Base-by-base conservation (phyloP, 2,797 vertebrate genomes). In the Rhabdophis nuchalis region DNA sequence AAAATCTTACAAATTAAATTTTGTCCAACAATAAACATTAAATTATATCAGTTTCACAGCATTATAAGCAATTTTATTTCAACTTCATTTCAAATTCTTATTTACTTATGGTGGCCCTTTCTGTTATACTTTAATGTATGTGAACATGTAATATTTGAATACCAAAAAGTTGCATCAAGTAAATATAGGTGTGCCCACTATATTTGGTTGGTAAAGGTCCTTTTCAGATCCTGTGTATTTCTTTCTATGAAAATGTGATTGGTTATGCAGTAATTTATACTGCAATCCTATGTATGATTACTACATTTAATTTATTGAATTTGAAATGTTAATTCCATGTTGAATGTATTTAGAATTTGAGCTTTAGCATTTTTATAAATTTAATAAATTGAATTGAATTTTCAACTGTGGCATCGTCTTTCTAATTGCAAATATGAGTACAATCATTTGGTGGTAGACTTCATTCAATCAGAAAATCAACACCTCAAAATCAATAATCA, bases 31-130 rank as follows among this genome's bases (percentile, higher is more conserved):
- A 93, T 16, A 91, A 88, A 86, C 52, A 92, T 36, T 46, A 94
- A 91, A 92, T 14, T 64, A 32, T 68, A 87, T 94, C 93, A 93
- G 91, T 87, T 82, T 95, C 93, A 93, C 91, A 94, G 88, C 77
- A 89, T 64, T 60, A 92, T 56, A 95, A 93, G 93, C 61, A 93
- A 92, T 95, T 90, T n/a, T 94, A 91, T 93, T 90, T 95, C 58
- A 87, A 86, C 91, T 85, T 56, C 88, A 95, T 96, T 96, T 89
- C 90, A 36, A 95, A 94, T 89, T 94, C 91, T 68, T 68, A 53
- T 18, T 93, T 91, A 96, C 94, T 95, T 94, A 96, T 89, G 60
- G 41, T 95, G 85, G 20, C 20, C 5, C n/a, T 89, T n/a, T 14
- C 50, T 57, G 32, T 25, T 54, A 82, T 3, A 27, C 27, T 57